Evolutionary conservation across 2,113 vertebrate species (phyloP).

Genomic region (Heteronetta atricapilla): DNA sequence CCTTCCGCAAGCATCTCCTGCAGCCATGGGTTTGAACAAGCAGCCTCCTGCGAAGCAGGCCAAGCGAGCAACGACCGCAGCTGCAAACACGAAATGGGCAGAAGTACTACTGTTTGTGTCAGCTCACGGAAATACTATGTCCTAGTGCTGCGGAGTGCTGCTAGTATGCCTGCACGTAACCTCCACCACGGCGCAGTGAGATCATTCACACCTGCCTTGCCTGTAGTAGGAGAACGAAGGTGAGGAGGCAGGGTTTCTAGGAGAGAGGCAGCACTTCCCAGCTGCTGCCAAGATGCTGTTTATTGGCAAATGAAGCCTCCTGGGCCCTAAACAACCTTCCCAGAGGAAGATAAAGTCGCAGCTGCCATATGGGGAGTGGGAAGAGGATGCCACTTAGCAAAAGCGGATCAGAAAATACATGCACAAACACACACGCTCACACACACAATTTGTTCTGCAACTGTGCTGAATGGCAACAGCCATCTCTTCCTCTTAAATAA

Average conservation of each 20-base stretch:
- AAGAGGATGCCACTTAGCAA: conserved; percentile 76
- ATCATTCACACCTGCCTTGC: conserved; percentile 61
- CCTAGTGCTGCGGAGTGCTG: conserved; percentile 19
- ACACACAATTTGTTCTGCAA: conserved; percentile 54
- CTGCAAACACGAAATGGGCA: not conserved
- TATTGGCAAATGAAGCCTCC: conserved; percentile 73
- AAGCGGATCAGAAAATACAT: conserved; percentile 76
- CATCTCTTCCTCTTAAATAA: not conserved
- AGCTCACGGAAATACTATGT: conserved; percentile 42
- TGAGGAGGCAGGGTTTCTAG: conserved; percentile 44
- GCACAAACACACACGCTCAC: conserved; percentile 71
- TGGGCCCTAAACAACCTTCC: conserved; percentile 74
- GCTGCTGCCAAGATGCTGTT: conserved; percentile 76
- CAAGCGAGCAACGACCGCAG: not conserved
- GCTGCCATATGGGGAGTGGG: conserved; percentile 81
- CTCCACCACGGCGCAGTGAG: conserved; percentile 55
- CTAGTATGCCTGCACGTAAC: conserved; percentile 31
- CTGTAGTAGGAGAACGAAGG: conserved; percentile 62
- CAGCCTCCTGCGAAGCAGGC: not conserved
- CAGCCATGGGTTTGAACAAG: not conserved
- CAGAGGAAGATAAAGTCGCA: conserved; percentile 68
- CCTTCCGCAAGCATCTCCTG: not conserved
- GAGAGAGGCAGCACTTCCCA: conserved; percentile 68
- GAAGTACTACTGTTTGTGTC: not conserved
- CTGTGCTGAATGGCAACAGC: conserved; percentile 29